Evolutionary conservation across 2,797 vertebrate species (phyloP).

Genomic region (Podargus strigoides): DNA sequence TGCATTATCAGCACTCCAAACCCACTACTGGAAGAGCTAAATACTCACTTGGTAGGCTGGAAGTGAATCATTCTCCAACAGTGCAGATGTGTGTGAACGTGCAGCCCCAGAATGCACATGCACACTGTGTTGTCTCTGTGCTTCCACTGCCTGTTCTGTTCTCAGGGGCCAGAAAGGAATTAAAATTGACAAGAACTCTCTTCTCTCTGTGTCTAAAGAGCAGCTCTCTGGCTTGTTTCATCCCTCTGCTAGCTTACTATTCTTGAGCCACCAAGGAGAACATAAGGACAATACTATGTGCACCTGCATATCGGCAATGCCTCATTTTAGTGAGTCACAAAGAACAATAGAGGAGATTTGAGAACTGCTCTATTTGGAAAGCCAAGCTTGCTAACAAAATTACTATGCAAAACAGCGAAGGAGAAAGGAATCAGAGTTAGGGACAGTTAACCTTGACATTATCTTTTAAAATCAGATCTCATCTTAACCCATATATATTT

Average conservation of each 20-base stretch:
- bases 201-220: not conserved
- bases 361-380: not conserved
- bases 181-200: slow-evolving; percentile 5
- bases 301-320: not conserved
- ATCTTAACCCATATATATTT: not conserved
- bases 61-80: not conserved
- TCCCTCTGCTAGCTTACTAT: not conserved
- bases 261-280: slow-evolving; percentile 3
- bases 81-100: slow-evolving; percentile 22
- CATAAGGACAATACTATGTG: not conserved
- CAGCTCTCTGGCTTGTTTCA: not conserved
- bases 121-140: slow-evolving; percentile 22
- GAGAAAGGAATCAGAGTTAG: not conserved
- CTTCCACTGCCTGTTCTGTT: slow-evolving; percentile 6
- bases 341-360: not conserved
- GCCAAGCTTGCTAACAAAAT: not conserved
- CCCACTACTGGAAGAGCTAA: not conserved
- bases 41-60: not conserved
- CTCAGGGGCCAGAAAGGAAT: not conserved
- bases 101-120: not conserved
- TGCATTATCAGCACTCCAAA: not conserved
- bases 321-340: not conserved
- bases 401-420: not conserved
- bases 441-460: not conserved
- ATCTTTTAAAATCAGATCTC: not conserved